A percentile compares a stretch with the other conserved stretches of the same genome.
Conservation (phyloP, 2,888 invertebrate genomes). For the Drosophila longiperda region DNA sequence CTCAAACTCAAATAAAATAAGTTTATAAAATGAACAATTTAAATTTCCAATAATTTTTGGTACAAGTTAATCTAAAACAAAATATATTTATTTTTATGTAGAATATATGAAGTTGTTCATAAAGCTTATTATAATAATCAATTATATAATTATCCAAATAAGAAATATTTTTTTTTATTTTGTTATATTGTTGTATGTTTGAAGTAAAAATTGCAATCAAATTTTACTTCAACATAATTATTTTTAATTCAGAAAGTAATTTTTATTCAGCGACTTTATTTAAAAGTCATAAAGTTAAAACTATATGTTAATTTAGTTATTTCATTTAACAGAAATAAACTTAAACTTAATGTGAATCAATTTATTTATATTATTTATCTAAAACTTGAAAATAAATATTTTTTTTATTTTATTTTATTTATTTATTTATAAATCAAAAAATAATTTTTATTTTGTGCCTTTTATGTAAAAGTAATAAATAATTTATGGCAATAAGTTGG, state of each 20-base stretch:
- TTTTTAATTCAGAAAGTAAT: neutral
- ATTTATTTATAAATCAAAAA: neutral
- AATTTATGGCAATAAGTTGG: accelerated
- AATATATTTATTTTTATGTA: neutral
- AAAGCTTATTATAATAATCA: accelerated
- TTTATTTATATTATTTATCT: neutral
- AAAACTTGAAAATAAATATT: neutral
- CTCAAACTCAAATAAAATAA: neutral
- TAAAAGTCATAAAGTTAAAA: neutral
- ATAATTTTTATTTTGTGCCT: neutral
- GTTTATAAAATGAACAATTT: neutral
- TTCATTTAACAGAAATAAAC: neutral
- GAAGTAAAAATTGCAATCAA: neutral
- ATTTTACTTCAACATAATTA: neutral
- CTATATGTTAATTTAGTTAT: neutral
- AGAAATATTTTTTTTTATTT: neutral
- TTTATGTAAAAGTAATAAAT: neutral
- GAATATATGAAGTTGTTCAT: neutral
- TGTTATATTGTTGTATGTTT: accelerated
- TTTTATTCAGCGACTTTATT: neutral
- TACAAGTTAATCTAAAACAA: neutral
- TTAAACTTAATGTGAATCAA: neutral
- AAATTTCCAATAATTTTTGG: neutral
- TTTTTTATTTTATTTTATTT: neutral
- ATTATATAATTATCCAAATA: too few species aligned